Evolutionary conservation across 2,113 vertebrate genomes (phyloP).

Genomic region (Bungarus multicinctus): DNA sequence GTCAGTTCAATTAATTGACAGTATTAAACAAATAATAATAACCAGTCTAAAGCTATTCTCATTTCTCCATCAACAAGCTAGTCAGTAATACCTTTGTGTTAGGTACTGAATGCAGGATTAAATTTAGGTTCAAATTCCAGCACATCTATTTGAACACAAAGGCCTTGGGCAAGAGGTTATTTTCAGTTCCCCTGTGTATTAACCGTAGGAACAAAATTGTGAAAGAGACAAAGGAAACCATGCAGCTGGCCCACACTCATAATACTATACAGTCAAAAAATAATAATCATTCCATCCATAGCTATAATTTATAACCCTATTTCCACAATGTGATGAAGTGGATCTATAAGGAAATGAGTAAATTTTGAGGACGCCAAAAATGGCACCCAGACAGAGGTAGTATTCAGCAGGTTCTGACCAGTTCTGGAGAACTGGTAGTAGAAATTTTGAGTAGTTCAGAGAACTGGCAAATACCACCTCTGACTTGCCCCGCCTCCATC

Average conservation of each 20-base stretch:
- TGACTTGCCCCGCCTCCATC: no score
- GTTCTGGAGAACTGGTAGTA: no score
- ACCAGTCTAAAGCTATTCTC: neutral
- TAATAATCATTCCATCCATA: neutral
- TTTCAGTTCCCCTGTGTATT: neutral
- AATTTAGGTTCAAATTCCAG: neutral
- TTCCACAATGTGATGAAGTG: no score
- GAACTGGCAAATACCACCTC: no score
- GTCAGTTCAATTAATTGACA: neutral
- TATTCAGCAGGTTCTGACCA: no score
- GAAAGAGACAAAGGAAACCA: neutral
- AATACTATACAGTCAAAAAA: neutral
- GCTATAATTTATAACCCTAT: neutral
- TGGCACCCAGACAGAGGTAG: no score
- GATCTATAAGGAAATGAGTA: no score
- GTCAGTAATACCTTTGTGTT: neutral
- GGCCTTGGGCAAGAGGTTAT: neutral
- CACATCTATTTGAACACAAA: neutral
- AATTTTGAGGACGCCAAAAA: no score
- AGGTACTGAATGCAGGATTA: neutral
- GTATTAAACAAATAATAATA: neutral
- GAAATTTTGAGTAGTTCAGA: no score
- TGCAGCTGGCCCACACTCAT: neutral
- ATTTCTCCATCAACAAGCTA: neutral
- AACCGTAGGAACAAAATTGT: neutral